phyloP scores from a whole-genome alignment of 64 coral and sea anemone genomes.

The Montipora efflorescens region DNA sequence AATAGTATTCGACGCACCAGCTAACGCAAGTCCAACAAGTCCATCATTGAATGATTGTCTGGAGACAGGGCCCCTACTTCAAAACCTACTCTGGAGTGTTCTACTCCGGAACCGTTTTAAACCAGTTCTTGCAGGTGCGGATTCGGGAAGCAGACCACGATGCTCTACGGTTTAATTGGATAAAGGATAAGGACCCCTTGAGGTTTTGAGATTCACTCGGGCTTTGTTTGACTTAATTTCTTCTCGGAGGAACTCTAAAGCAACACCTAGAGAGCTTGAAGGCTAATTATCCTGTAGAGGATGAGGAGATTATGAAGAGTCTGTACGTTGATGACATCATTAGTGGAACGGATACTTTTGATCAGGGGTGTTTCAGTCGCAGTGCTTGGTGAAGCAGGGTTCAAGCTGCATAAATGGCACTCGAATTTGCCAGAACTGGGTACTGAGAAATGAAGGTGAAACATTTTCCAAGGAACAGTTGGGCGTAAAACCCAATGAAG shows the following conservation, averaged over 20 bases:
- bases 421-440: constrained; percentile 30
- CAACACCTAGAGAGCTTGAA: neutral
- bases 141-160: neutral
- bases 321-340: constrained; percentile 68
- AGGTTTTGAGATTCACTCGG: constrained; percentile 36
- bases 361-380: constrained; percentile 23
- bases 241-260: constrained; percentile 34
- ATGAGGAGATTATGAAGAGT: constrained; percentile 39
- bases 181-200: constrained; percentile 11
- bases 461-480: constrained; percentile 64
- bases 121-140: constrained; percentile 21
- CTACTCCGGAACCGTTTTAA: constrained; percentile 3
- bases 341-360: neutral
- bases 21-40: neutral
- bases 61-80: neutral
- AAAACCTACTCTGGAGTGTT: constrained; percentile 33
- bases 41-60: constrained; percentile 19
- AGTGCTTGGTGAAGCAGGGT: constrained; percentile 50
- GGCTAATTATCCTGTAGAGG: neutral
- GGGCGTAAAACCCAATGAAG: constrained; percentile 54
- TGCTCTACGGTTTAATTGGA: constrained; percentile 9
- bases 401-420: constrained; percentile 65
- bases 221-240: constrained; percentile 36
- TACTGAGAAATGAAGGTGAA: constrained; percentile 4
- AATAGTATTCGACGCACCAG: neutral